A percentile compares a stretch with the other conserved stretches of the same genome.
These are phyloP conservation scores for Tragelaphus imberbis DNA, from an alignment of 2,113 vertebrate species.

Conservation along the genomic window DNA sequence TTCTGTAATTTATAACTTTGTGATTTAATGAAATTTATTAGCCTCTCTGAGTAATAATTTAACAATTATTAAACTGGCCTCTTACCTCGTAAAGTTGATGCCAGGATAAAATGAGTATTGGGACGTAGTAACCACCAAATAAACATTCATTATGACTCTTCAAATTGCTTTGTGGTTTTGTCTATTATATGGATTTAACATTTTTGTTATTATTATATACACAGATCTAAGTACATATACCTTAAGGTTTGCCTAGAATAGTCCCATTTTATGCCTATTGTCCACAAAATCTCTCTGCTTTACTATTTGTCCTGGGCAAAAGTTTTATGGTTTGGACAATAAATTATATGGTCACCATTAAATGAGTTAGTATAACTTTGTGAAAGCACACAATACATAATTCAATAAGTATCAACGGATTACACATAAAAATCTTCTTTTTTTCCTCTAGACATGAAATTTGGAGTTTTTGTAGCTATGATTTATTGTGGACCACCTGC, in stretches of 20 bases:
- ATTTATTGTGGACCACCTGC: not conserved
- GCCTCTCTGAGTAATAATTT: not conserved
- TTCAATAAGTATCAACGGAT: not conserved
- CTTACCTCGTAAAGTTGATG: not conserved
- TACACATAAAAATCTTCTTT: not conserved
- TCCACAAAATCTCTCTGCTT: not conserved
- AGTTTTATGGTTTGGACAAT: not conserved
- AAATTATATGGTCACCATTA: not conserved
- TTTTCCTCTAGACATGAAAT: not conserved
- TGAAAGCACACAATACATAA: not conserved
- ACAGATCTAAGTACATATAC: not conserved
- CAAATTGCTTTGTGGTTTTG: not conserved
- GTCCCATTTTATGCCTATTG: not conserved
- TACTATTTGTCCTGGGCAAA: not conserved
- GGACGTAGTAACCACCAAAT: not conserved
- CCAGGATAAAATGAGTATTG: not conserved
- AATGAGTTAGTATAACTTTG: not conserved
- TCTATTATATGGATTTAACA: not conserved
- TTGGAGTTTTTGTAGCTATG: not conserved
- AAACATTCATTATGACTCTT: not conserved
- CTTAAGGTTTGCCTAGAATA: not conserved
- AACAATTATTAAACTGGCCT: not conserved
- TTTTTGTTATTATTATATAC: not conserved
- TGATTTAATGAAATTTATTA: not conserved
- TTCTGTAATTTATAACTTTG: not conserved